phyloP scores from a whole-genome alignment of 1,140 invertebrate genomes.

The Latrodectus geometricus region DNA sequence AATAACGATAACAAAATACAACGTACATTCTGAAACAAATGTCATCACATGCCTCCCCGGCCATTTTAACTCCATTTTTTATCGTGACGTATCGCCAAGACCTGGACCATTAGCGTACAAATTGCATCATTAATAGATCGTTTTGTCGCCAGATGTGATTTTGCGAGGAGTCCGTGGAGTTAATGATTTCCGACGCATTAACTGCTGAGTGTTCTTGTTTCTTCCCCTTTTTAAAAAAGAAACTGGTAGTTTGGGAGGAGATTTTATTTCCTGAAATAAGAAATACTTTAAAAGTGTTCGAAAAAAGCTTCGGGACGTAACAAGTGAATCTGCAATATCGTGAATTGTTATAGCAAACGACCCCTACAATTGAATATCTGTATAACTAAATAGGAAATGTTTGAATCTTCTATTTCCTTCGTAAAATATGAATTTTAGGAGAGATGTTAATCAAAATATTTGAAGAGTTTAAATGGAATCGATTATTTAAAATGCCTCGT shows the following conservation, averaged over 20 bases:
- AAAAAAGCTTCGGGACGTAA: too few relatives aligned
- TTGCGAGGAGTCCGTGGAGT: constrained; percentile 16
- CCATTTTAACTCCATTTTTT: constrained; percentile 1
- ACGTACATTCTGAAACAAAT: not conserved
- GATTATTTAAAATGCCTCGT: too few relatives aligned
- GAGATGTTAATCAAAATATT: too few relatives aligned
- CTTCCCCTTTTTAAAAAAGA: not conserved
- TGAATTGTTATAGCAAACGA: too few relatives aligned
- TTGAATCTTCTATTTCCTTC: too few relatives aligned
- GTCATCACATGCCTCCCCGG: constrained; percentile 8
- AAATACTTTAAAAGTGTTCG: too few relatives aligned
- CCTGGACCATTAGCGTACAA: constrained; percentile 44
- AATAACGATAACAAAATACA: not conserved
- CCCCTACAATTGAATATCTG: too few relatives aligned
- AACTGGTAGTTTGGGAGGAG: not conserved
- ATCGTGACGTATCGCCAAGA: not conserved
- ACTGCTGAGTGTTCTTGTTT: not conserved
- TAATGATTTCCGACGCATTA: constrained; percentile 54
- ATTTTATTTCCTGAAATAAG: too few relatives aligned
- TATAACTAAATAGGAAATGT: too few relatives aligned
- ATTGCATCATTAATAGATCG: constrained; percentile 41
- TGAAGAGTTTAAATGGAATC: too few relatives aligned
- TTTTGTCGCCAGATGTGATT: constrained; percentile 16
- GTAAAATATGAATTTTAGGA: too few relatives aligned
- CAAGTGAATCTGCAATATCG: too few relatives aligned